Base-by-base conservation (phyloP, 2,797 vertebrate species). In the Betta splendens region DNA sequence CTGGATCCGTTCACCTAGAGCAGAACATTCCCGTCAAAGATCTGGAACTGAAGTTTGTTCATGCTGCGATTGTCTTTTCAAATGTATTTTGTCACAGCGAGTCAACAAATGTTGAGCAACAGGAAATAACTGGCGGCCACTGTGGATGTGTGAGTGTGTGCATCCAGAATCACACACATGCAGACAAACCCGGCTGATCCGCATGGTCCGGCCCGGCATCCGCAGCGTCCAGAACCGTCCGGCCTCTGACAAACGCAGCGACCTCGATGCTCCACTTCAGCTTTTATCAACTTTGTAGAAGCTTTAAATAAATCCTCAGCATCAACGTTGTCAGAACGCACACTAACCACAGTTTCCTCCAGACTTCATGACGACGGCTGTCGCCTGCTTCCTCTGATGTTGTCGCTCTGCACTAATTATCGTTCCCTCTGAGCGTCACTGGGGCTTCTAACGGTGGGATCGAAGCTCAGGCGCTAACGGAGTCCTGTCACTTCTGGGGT, bases 31-130 rank as follows among this genome's bases (percentile, higher is more conserved):
- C 57, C 20, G 50, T 15, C n/a, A 36, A 23, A 13, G 5, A 7
- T 29, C 8, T 37, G 13, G 11, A 39, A 9, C 32, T 33, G 43
- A 16, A 2, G 39, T 20, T 18, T 17, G 32, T 10, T 40, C 52
- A 5, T 25, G 22, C 17, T 17, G 29, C 40, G 23, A 5, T 37
- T 22, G n/a, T 7, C 10, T 31, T 23, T 47, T 15, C 11, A 20
- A 26, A 20, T 56, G 35, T 54, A 13, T 45, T 38, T 32, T 60
- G 13, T 21, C 49, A 21, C 44, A 25, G 35, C 4, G 12, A 36
- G 16, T 65, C 69, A 54, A 17, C 22, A 32, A 49, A 17, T 20
- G 55, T 51, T 45, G 48, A 39, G 45, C 33, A 52, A 36, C 59
- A 42, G 71, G 51, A 57, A 68, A 31, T 20, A 26, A 55, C 37